phyloP scores from a whole-genome alignment of 2,113 vertebrate genomes.

The Caranx ignobilis region DNA sequence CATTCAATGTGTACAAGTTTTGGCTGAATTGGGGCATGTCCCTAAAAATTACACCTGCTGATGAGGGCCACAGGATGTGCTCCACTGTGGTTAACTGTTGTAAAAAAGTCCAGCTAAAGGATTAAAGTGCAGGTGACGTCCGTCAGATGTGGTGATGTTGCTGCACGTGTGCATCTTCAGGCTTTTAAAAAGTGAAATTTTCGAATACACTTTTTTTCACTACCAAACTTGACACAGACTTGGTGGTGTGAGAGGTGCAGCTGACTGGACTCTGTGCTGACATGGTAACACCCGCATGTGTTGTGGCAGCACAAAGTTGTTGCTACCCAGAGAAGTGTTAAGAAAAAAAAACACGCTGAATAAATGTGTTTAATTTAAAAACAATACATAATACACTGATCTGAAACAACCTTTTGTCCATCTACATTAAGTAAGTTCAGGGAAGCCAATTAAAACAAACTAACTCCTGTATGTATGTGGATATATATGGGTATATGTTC shows the following conservation, averaged over 20 bases:
- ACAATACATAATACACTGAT: not conserved
- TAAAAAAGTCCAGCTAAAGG: not conserved
- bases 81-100: not conserved
- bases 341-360: not conserved
- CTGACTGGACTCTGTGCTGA: not conserved
- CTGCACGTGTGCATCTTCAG: not conserved
- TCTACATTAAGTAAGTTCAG: not conserved
- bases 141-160: not conserved
- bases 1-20: too few species aligned
- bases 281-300: not conserved
- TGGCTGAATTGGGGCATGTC: too few species aligned
- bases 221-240: not conserved
- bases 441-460: not conserved
- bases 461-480: too few species aligned
- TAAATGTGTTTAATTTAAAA: not conserved
- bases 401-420: not conserved
- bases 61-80: not conserved
- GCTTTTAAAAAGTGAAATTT: not conserved
- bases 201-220: slow-evolving; percentile 6
- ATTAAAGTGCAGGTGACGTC: not conserved
- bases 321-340: not conserved
- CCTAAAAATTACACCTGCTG: too few species aligned
- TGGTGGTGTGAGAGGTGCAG: not conserved
- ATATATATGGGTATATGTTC: too few species aligned
- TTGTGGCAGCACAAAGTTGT: not conserved